Evolutionary conservation across 1,140 invertebrate species (phyloP).

Genomic region (Sitobion miscanthi): DNA sequence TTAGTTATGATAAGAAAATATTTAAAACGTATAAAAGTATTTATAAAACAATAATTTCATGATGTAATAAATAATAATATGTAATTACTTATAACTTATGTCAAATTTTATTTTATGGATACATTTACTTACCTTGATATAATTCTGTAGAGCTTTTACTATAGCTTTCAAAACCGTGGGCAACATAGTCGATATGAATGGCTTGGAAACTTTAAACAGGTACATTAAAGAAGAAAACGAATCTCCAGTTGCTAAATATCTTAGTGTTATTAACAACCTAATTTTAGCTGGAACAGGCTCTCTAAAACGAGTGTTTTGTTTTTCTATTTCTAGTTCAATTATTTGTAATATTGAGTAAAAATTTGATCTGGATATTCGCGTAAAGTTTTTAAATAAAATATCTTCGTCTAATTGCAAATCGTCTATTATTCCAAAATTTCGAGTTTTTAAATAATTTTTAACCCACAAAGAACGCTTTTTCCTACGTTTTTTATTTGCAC

Average conservation of each 20-base stretch:
- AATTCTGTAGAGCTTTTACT: background rate
- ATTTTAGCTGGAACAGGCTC: background rate
- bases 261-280: background rate
- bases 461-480: background rate
- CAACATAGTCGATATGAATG: slow-evolving; percentile 20
- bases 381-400: slow-evolving; percentile 38
- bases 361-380: background rate
- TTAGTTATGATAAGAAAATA: no score
- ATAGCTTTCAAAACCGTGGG: background rate
- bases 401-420: slow-evolving; percentile 33
- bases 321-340: slow-evolving; percentile 14
- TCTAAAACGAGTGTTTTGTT: slow-evolving; percentile 27
- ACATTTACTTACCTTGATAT: slow-evolving; percentile 5
- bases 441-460: slow-evolving; percentile 23
- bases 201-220: background rate
- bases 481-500: background rate
- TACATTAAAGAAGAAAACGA: slow-evolving; percentile 32
- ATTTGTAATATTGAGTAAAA: slow-evolving; percentile 24
- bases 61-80: no score
- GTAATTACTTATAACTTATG: no score
- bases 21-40: no score
- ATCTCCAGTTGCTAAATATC: slow-evolving; percentile 21
- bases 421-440: background rate
- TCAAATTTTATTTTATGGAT: background rate
- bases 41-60: no score